phyloP scores from a whole-genome alignment of 2,888 invertebrate genomes.

The Heteromurus nitidus region DNA sequence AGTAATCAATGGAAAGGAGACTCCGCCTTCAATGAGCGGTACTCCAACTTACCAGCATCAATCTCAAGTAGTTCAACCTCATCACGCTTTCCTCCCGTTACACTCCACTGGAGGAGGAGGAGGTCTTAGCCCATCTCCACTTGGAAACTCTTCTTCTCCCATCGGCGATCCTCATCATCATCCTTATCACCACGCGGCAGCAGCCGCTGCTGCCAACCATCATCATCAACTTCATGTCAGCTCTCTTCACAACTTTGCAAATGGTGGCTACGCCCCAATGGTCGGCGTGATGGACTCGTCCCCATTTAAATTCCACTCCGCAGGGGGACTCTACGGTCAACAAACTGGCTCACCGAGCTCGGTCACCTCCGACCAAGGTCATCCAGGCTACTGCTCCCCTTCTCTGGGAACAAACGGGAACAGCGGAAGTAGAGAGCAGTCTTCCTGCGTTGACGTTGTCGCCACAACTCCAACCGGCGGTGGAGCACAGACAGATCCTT shows the following conservation, averaged over 20 bases:
- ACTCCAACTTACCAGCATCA: conserved; percentile 47
- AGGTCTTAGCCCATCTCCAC: conserved; percentile 21
- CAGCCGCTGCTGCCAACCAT: conserved; percentile 35
- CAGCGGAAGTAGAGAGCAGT: conserved; percentile 32
- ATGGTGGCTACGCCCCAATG: conserved; percentile 37
- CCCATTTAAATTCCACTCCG: conserved; percentile 48
- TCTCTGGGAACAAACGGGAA: conserved; percentile 30
- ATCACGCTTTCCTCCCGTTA: conserved; percentile 22
- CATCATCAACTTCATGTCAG: conserved; percentile 52
- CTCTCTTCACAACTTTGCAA: conserved; percentile 50
- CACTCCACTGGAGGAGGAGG: conserved; percentile 5
- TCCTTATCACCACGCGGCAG: background rate
- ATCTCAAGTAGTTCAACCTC: background rate
- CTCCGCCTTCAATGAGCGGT: conserved; percentile 48
- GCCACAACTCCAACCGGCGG: conserved; percentile 30
- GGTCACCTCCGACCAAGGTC: conserved; percentile 43
- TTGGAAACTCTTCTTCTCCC: conserved; percentile 37
- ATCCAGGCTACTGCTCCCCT: conserved; percentile 35
- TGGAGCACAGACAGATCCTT: too few species aligned
- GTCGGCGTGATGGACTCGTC: conserved; percentile 31
- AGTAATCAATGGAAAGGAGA: conserved; percentile 47
- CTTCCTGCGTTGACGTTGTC: conserved; percentile 43
- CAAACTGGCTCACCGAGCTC: conserved; percentile 52
- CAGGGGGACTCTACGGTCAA: conserved; percentile 14
- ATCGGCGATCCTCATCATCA: conserved; percentile 49